These are phyloP conservation scores for Tachysurus vachellii DNA, from an alignment of 2,113 vertebrate genomes.

Conservation along the genomic window DNA sequence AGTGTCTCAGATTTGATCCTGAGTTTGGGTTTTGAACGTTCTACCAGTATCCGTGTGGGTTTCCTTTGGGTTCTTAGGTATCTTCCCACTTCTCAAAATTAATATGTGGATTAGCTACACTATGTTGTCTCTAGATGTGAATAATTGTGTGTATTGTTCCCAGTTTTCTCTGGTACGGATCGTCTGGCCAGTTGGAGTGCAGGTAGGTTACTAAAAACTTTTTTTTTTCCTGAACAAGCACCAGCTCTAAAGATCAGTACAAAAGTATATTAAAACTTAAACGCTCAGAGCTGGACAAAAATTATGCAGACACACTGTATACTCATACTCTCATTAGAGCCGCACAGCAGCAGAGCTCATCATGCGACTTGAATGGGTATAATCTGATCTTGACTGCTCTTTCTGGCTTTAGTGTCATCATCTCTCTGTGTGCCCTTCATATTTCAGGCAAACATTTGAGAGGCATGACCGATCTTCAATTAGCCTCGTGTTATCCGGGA, in stretches of 20 bases:
- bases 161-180: background rate
- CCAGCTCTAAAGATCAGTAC: background rate
- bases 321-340: background rate
- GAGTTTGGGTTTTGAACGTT: background rate
- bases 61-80: background rate
- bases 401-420: conserved; percentile 59
- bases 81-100: background rate
- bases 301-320: background rate
- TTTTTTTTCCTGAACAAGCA: background rate
- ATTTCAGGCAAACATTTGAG: conserved; percentile 77
- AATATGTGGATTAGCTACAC: background rate
- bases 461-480: conserved; percentile 76
- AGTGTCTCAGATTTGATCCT: background rate
- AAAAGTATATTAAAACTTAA: background rate
- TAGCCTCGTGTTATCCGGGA: conserved; percentile 76
- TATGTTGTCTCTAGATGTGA: background rate
- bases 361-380: conserved; percentile 67
- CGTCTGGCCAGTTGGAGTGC: background rate
- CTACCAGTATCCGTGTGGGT: background rate
- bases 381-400: conserved; percentile 72
- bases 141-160: background rate
- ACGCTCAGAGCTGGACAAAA: background rate
- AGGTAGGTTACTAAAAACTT: background rate
- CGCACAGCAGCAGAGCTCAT: conserved; percentile 57
- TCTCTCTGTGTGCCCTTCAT: conserved; percentile 66